Percentiles rank a stretch among this genome's conserved stretches.
Evolutionary conservation across 2,113 vertebrate genomes (phyloP).

Genomic region (Anhinga anhinga): DNA sequence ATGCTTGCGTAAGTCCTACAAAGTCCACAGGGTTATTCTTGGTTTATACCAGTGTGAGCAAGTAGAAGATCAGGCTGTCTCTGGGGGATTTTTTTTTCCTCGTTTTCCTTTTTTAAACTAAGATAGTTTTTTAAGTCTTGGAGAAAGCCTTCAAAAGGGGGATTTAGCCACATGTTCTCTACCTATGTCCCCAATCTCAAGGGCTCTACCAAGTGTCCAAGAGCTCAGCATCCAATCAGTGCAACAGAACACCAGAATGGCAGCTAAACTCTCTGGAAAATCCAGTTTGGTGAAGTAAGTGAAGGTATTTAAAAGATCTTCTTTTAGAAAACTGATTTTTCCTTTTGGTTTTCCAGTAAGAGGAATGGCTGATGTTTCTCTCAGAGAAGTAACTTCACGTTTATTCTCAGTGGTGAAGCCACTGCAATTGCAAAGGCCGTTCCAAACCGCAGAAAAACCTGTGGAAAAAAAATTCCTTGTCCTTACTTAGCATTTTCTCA

Average conservation of each 20-base stretch:
- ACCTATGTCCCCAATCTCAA: neutral
- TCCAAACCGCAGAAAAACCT: neutral
- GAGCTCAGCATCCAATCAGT: neutral
- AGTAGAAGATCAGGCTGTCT: conserved; percentile 40
- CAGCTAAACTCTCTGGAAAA: neutral
- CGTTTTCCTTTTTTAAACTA: conserved; percentile 37
- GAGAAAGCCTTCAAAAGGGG: conserved; percentile 34
- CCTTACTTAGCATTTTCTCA: neutral
- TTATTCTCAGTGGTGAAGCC: neutral
- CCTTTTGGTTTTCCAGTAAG: neutral
- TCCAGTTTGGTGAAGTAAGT: neutral
- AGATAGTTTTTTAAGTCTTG: conserved; percentile 27
- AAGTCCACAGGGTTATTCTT: conserved; percentile 47
- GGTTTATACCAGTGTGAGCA: conserved; percentile 51
- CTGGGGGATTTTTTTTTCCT: conserved; percentile 47
- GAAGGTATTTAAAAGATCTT: neutral
- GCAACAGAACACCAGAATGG: neutral
- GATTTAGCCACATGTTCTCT: conserved; percentile 7
- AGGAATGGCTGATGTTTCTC: neutral
- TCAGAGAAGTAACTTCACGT: neutral
- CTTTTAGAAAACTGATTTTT: neutral
- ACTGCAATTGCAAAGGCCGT: neutral
- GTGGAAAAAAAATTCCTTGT: neutral
- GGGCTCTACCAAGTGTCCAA: neutral
- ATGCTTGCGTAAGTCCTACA: conserved; percentile 44